phyloP scores from a whole-genome alignment of 2,797 vertebrate genomes.

The Tamandua tetradactyla region DNA sequence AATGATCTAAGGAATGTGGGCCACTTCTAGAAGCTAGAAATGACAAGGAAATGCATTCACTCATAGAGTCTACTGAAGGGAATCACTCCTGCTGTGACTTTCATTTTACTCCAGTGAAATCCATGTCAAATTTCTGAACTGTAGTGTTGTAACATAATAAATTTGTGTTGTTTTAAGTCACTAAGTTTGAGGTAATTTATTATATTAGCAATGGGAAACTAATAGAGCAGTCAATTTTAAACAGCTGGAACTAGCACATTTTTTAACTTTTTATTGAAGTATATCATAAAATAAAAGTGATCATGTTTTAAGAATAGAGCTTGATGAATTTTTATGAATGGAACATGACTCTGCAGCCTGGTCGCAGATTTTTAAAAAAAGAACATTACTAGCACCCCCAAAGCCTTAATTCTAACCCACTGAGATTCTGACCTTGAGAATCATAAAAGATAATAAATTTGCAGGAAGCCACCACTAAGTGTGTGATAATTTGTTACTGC shows the following conservation, averaged over 20 bases:
- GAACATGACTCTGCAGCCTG: neutral
- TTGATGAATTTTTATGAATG: neutral
- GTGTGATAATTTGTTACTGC: neutral
- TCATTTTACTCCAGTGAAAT: neutral
- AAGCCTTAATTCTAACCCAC: neutral
- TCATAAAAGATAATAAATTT: neutral
- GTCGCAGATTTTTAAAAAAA: neutral
- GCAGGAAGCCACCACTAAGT: neutral
- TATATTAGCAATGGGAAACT: neutral
- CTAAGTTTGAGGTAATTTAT: neutral
- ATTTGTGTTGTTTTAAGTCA: neutral
- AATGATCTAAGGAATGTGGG: too few relatives aligned
- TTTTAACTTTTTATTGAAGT: neutral
- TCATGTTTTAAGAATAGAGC: neutral
- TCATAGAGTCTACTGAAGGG: neutral
- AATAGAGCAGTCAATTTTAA: neutral
- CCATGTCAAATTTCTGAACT: too few relatives aligned
- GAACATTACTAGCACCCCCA: neutral
- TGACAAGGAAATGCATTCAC: too few relatives aligned
- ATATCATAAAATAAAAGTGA: neutral
- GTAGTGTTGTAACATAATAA: too few relatives aligned
- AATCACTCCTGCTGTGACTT: neutral
- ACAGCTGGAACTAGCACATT: neutral
- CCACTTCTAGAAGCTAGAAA: neutral
- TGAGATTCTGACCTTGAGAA: neutral